Evolutionary conservation across 2,113 vertebrate species (phyloP), one percentile per base, ranked within the genome.

Genomic region (Rhinolophus ferrumequinum): DNA sequence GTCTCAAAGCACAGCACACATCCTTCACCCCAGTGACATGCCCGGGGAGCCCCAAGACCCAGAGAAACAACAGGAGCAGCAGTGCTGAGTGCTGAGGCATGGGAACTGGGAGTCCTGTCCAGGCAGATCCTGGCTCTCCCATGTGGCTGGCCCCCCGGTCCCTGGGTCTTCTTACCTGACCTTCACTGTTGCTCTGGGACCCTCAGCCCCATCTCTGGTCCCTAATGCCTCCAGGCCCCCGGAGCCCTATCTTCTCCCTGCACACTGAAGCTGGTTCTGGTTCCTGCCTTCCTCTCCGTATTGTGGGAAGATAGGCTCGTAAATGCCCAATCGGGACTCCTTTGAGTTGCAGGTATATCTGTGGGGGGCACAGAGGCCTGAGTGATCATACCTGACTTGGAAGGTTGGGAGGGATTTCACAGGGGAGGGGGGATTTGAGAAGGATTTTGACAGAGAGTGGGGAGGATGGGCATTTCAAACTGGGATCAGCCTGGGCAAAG

Each of bases 361-460:
- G 50, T 77, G 58, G 50, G 90, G 67, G 62, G 26, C 35, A 24
- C 24, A 85, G 85, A 69, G 88, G 11, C 72, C 41, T 8, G 14
- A 64, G 44, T 76, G 89, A 60, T 54, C 41, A 24, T 30, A 54
- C 89, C 30, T 87, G 82, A 93, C 21, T 86, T 52, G 73, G 83
- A 79, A 93, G 76, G 11, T 35, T 77, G 56, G 64, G n/a, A 73
- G 89, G 7, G 50, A 73, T 70, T 93, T 47, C 77, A 44, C 35
- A 24, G 88, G 91, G 50, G 93, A 95, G 93, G 52, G 77, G 64
- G 93, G 85, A 66, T 93, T 90, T 72, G 38, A 84, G 70, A 89
- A 81, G 79, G 88, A 50, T 79, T 93, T 88, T 83, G 77, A 81
- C 62, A 82, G 72, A 73, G 41, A 60, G 54, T 69, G 35, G 76